Base-by-base conservation (phyloP, 2,113 vertebrate genomes). In the Rana temporaria region DNA sequence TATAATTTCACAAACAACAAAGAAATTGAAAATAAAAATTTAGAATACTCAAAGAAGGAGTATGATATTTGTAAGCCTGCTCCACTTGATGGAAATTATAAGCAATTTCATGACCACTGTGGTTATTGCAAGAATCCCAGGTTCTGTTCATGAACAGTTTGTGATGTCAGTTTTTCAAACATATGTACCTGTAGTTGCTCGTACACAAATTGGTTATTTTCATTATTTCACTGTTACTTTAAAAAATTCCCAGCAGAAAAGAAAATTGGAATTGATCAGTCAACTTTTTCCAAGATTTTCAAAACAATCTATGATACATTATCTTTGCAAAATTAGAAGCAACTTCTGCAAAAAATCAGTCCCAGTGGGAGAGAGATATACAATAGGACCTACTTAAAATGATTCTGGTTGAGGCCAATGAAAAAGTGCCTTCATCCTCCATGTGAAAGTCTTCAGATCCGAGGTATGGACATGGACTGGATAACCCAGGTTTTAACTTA, bases 281-380 rank as follows among this genome's bases (percentile, higher is more conserved):
- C 86, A 88, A 87, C 90, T 86, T 17, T 81, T 88, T 87, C 87
- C 86, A 89, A 81, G 85, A 91, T 92, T 92, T 90, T 85, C 86
- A 88, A 87, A 88, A 88, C 3, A 11, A 76, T 89, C 85, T 80
- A 78, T 48, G 85, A 85, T 48, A 89, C 87, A 85, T 68, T 86
- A 90, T 92, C 42, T 75, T 87, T 86, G 88, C 26, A 85, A 85
- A 85, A 85, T 86, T 80, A 59, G 85, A 87, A 84, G 85, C 86
- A 89, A 90, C 76, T 85, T 86, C 88, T 88, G 87, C 77, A 88
- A 89, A 90, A 88, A 88, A 90, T 89, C 48, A 19, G 88, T 92
- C 90, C 84, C 77, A 90, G 86, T 89, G 90, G 89, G 91, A 87
- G 88, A 88, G 90, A 92, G 92, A 92, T 86, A 90, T 86, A 92